Evolutionary conservation across 2,113 vertebrate species (phyloP).

Genomic region (Nothoprocta pentlandii): DNA sequence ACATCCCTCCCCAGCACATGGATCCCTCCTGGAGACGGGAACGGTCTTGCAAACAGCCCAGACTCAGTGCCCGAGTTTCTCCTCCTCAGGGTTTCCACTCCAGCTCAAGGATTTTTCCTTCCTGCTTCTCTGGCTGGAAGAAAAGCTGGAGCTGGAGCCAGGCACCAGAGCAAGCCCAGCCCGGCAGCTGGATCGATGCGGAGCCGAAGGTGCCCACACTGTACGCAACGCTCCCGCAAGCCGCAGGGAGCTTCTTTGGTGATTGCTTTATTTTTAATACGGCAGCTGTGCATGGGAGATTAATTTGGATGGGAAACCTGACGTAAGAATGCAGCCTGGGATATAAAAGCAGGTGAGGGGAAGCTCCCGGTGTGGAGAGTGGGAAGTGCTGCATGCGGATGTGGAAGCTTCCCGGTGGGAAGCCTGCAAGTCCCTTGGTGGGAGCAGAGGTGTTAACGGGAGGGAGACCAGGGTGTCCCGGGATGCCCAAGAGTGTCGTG

Average conservation of each 20-base stretch:
- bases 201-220: not conserved
- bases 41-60: not conserved
- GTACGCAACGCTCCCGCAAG: rapidly evolving
- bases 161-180: not conserved
- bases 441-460: no score
- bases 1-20: not conserved
- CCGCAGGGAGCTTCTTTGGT: not conserved
- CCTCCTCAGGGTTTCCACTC: no score
- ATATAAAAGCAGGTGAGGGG: not conserved
- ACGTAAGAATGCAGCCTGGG: rapidly evolving
- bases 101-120: not conserved
- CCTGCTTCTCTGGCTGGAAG: no score
- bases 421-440: not conserved
- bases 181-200: not conserved
- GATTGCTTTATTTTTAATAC: not conserved
- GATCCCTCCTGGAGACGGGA: not conserved
- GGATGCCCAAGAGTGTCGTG: no score
- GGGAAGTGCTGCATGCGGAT: no score
- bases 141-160: not conserved
- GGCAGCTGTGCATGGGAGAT: not conserved
- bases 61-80: rapidly evolving
- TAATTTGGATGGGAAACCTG: not conserved
- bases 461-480: no score
- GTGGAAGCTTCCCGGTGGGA: not conserved
- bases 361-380: not conserved